phyloP scores from a whole-genome alignment of 2,797 vertebrate species.

The Eulemur coronatus region DNA sequence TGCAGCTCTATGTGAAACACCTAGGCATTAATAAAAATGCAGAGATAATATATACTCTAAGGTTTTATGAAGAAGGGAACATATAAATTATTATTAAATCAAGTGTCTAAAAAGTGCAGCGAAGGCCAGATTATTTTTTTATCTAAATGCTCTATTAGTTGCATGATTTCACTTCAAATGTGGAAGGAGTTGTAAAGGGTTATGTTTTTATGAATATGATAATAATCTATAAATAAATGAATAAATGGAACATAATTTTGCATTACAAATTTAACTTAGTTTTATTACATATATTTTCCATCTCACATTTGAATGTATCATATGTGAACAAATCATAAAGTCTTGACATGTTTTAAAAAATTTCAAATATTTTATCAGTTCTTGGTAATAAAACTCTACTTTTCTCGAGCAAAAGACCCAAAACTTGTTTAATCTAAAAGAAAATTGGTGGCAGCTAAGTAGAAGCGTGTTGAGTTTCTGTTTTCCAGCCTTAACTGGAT shows the following conservation, averaged over 20 bases:
- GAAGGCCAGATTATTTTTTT: not conserved
- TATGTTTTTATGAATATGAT: not conserved
- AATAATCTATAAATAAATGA: not conserved
- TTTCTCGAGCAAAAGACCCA: not conserved
- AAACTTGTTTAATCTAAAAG: not conserved
- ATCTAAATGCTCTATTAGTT: not conserved
- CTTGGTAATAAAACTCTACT: not conserved
- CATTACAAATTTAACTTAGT: not conserved
- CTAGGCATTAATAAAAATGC: not conserved
- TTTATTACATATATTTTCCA: not conserved
- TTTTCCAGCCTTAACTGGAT: not conserved
- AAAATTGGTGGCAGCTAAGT: not conserved
- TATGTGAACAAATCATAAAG: not conserved
- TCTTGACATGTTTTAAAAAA: not conserved
- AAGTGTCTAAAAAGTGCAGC: not conserved
- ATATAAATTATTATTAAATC: not conserved
- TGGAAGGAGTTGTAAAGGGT: not conserved
- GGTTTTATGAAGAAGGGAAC: not conserved
- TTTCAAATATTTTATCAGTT: not conserved
- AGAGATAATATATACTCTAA: not conserved
- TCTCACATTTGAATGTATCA: not conserved
- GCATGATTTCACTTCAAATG: not conserved
- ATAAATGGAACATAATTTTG: not conserved
- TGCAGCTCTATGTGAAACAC: not conserved
- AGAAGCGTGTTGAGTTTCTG: not conserved